Base-by-base conservation (phyloP, 2,888 invertebrate species). In the Andrena haemorrhoa region DNA sequence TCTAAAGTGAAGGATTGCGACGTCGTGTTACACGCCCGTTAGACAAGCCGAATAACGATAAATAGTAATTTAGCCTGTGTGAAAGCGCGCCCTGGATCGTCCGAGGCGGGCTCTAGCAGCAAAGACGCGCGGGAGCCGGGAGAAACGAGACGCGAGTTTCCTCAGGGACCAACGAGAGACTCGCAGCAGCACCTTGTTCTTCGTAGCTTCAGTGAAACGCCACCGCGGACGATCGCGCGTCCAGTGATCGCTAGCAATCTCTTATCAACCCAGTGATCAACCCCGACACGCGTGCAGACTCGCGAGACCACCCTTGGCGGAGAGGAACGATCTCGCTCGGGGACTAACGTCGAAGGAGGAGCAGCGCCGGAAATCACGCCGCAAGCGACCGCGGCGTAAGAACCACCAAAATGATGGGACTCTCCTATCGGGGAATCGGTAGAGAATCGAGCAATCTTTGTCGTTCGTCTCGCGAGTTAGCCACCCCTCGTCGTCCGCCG, bases 11-110 rank as follows among this genome's bases (percentile, higher is more conserved):
- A 63, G 33, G 66, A 49, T 61, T 76, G 69, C 77, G 76, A 61
- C 65, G 68, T 80, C 75, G 84, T 79, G 77, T 78, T 60, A 72
- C 86, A 65, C 73, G 76, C 72, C 61, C 61, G 53, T 68, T 83
- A 81, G 80, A 69, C 68, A 83, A 80, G 23, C 23, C 47, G 70
- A 75, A 75, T 81, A 74, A 75, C 63, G 65, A 65, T 20, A 63
- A 56, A 74, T 71, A 77, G 75, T 68, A 70, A 80, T 75, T 63
- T 79, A 75, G 76, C 69, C 81, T 41, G 63, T 31, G 71, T 29
- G 58, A 63, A 60, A 29, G 35, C 47, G 26, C 56, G 23, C 76
- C 35, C 51, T 68, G 64, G 26, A 75, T 71, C 82, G 65, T 61
- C 33, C 29, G 29, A 2, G 49, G 4, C 20, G 20, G 7, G 33